Base-by-base conservation (phyloP, 2,113 vertebrate species). In the Percina caprodes region DNA sequence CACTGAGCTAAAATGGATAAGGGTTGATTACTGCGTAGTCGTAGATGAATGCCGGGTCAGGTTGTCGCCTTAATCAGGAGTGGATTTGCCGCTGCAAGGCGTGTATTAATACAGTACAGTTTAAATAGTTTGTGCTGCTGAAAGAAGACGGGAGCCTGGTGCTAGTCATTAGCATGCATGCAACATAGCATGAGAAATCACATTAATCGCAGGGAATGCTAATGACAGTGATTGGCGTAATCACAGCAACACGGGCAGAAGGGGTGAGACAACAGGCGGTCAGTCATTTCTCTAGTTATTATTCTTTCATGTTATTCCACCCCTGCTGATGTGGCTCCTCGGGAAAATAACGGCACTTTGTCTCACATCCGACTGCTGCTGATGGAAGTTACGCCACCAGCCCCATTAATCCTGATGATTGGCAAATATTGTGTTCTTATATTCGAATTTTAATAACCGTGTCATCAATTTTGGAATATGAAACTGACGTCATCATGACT, bases 191-290 rank as follows among this genome's bases (percentile, higher is more conserved):
- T 79, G 80, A 88, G 86, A 89, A 91, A 92, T 89, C 88, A 88
- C 88, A 84, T 91, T 90, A 84, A 92, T 91, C 80, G 67, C 79
- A 1, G 69, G 52, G 86, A 89, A 87, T 89, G 91, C 85, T 91
- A 91, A 93, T 92, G 90, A 89, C 89, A 85, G 86, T 93, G 93
- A 94, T 94, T 92, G 92, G 89, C 83, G 35, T 90, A 92, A 94
- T 94, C 91, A 91, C 88, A 66, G 90, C 74, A 80, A 84, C 90
- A 69, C 15, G 61, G 81, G 85, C 35, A 78, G 77, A 89, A 83
- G 84, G 81, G 74, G 75, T 62, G 83, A 88, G 86, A 86, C 91
- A 71, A 86, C 89, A 58, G 92, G 93, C 88, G 91, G 91, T 89
- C 88, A 87, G 66, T 56, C 78, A 13, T 86, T 78, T 77, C 74